Conservation (phyloP, 1,140 invertebrate genomes). For the Agrilus planipennis region DNA sequence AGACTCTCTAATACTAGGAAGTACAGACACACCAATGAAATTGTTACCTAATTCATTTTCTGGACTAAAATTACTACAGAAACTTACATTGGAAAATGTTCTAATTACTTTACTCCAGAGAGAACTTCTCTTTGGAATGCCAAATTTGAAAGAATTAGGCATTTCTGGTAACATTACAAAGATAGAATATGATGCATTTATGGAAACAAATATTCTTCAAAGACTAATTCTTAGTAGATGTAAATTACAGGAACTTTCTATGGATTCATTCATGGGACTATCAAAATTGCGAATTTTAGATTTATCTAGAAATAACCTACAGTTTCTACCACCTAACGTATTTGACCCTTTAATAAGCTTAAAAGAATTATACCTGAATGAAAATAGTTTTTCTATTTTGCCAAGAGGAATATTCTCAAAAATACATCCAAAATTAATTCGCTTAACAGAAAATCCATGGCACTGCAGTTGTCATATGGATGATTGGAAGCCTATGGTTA, state of each 20-base stretch:
- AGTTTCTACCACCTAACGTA: constrained; percentile 44
- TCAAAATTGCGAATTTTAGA: constrained; percentile 46
- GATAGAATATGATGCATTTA: constrained; percentile 57
- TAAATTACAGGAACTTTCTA: constrained; percentile 47
- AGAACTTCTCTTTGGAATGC: constrained; percentile 47
- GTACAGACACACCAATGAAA: constrained; percentile 37
- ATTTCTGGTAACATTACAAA: constrained; percentile 43
- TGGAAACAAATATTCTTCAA: constrained; percentile 43
- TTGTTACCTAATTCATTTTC: constrained; percentile 49
- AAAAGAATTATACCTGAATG: constrained; percentile 46
- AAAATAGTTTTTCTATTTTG: constrained; percentile 46
- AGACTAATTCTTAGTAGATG: constrained; percentile 49
- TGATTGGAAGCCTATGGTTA: constrained; percentile 45
- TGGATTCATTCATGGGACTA: constrained; percentile 55
- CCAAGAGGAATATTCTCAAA: constrained; percentile 44
- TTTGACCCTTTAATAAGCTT: constrained; percentile 49
- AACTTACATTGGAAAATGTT: constrained; percentile 44
- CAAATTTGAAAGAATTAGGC: constrained; percentile 38
- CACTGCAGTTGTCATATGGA: constrained; percentile 53
- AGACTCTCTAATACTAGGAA: constrained; percentile 45
- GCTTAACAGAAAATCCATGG: constrained; percentile 56
- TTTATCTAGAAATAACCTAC: constrained; percentile 48
- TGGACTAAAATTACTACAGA: constrained; percentile 42
- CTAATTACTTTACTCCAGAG: constrained; percentile 43
- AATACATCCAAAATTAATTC: constrained; percentile 40